A percentile compares a stretch with the other conserved stretches of the same genome.
Evolutionary conservation across 1,140 invertebrate species (phyloP).

Genomic region (Lepidurus couesii): DNA sequence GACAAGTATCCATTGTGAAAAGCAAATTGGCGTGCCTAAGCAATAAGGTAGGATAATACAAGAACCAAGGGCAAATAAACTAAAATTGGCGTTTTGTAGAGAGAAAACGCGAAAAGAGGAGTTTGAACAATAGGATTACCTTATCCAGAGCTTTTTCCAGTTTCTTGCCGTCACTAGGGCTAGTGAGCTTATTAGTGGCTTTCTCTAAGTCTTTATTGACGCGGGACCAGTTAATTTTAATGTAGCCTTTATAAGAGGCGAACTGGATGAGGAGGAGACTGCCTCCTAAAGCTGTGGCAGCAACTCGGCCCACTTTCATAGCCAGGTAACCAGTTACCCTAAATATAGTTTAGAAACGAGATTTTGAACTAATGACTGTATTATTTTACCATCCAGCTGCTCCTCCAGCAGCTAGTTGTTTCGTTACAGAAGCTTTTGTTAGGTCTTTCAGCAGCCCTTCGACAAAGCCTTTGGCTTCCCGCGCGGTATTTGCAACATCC

Average conservation of each 20-base stretch:
- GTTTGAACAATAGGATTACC: slow-evolving; percentile 50
- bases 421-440: slow-evolving; percentile 72
- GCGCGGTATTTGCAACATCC: slow-evolving; percentile 53
- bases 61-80: slow-evolving; percentile 35
- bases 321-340: slow-evolving; percentile 84
- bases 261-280: slow-evolving; percentile 83
- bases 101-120: slow-evolving; percentile 15
- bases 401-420: slow-evolving; percentile 78
- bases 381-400: slow-evolving; percentile 74
- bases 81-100: slow-evolving; percentile 17
- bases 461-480: slow-evolving; percentile 59
- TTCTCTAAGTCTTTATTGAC: slow-evolving; percentile 74
- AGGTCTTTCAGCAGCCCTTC: slow-evolving; percentile 70
- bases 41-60: slow-evolving; percentile 39
- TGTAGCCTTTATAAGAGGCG: slow-evolving; percentile 84
- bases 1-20: slow-evolving; percentile 68
- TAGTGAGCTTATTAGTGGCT: slow-evolving; percentile 69
- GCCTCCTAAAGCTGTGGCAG: slow-evolving; percentile 79
- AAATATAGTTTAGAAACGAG: slow-evolving; percentile 22
- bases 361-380: not conserved
- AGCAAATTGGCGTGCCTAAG: slow-evolving; percentile 66
- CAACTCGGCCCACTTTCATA: slow-evolving; percentile 85
- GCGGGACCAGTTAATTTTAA: slow-evolving; percentile 84
- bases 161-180: slow-evolving; percentile 62
- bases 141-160: slow-evolving; percentile 61